Conservation (phyloP, 1,140 invertebrate species). For the Tribolium castaneum region DNA sequence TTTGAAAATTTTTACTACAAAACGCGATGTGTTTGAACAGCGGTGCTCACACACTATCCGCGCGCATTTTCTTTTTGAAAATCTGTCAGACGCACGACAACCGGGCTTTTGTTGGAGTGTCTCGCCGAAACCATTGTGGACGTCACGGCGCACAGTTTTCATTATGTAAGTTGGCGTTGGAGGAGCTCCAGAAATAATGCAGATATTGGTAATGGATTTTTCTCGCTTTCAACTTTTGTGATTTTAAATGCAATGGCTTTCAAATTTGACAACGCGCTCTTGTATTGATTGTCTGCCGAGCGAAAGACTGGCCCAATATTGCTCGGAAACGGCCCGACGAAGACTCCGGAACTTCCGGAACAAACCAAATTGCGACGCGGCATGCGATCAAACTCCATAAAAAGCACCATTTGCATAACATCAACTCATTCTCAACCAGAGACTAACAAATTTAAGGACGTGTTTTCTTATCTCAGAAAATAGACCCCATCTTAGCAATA, state of each 20-base stretch:
- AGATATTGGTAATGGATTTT: slow-evolving; percentile 62
- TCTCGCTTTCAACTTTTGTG: slow-evolving; percentile 55
- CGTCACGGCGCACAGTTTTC: slow-evolving; percentile 55
- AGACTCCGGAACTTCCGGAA: slow-evolving; percentile 15
- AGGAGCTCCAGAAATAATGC: slow-evolving; percentile 60
- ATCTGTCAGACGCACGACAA: slow-evolving; percentile 60
- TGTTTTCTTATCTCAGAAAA: too few species aligned
- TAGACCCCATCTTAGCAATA: too few species aligned
- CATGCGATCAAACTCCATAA: neutral
- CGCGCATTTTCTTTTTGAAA: slow-evolving; percentile 56
- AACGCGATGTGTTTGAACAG: slow-evolving; percentile 20
- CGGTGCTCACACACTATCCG: slow-evolving; percentile 28
- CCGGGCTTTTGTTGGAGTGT: slow-evolving; percentile 56
- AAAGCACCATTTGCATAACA: slow-evolving; percentile 15
- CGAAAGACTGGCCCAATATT: slow-evolving; percentile 11
- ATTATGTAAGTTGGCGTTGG: slow-evolving; percentile 60
- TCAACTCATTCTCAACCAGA: neutral
- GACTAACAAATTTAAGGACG: neutral
- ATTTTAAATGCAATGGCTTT: slow-evolving; percentile 55
- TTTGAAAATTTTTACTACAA: slow-evolving; percentile 16
- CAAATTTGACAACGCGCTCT: slow-evolving; percentile 51
- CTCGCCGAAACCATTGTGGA: slow-evolving; percentile 58
- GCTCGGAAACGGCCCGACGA: slow-evolving; percentile 7
- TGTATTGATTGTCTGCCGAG: slow-evolving; percentile 47
- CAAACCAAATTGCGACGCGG: slow-evolving; percentile 6